Evolutionary conservation across 2,888 invertebrate genomes (phyloP), one percentile per base, ranked within the genome.

Genomic region (Leucophenga maculata): DNA sequence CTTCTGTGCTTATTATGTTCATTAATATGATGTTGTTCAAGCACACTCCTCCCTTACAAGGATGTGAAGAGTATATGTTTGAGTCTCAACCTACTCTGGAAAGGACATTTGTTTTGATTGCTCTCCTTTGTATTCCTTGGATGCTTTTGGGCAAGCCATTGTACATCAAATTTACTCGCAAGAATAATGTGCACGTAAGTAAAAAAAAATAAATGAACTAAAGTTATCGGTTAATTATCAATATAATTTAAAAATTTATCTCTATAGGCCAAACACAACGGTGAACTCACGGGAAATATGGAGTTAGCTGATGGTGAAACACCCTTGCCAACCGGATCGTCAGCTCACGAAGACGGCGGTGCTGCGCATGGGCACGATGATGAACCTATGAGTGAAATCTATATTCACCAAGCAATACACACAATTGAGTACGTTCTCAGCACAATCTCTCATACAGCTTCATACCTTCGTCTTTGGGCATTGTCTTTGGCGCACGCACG

Each of bases 341-440:
- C 79, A 14, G 71, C 69, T 26, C 71, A 71, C 57, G 76, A 77
- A 54, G 55, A 62, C 11, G 74, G 54, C 16, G 77, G 72, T 57
- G 85, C 78, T 18, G 83, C 78, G 9, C 85, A 82, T 52, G 86
- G 85, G 64, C 90, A 89, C 79, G 88, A 89, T 1, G 91, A 92
- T 0, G 94, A 93, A 78, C 90, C 93, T 11, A 93, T 96, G 89
- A 92, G 94, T 74, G 98, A 98, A 86, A 89, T 97, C 77, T 94
- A 96, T 90, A 97, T 98, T 80, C 94, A 97, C 87, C 97, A 97
- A 85, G 94, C 93, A 39, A 98, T 98, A 83, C 97, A 98, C 89
- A 98, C 98, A 14, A 97, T 98, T 75, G 98, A 98, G 90, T 98
- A 96, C 85, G 96, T 97, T 78, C 92, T 98, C 78, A 97, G 97